A percentile compares a stretch with the other conserved stretches of the same genome.
phyloP scores from a whole-genome alignment of 1,140 invertebrate species.

The Drosophila oshimai region DNA sequence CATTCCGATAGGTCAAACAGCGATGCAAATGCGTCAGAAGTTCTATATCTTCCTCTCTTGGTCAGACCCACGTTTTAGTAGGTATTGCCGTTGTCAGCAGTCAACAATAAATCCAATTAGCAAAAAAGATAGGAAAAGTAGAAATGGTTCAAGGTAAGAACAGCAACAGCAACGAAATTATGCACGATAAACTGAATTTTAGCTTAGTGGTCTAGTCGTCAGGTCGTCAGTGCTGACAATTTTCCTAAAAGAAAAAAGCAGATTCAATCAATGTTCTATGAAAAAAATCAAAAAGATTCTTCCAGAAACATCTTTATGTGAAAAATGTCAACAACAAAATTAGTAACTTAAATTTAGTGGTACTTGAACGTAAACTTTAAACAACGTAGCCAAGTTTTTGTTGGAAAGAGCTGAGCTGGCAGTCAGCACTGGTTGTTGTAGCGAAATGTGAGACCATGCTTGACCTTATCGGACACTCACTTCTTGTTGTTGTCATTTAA shows the following conservation, averaged over 20 bases:
- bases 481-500: slow-evolving; percentile 40
- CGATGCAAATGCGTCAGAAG: slow-evolving; percentile 34
- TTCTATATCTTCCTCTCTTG: neutral
- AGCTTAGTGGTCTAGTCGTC: slow-evolving; percentile 3
- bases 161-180: slow-evolving; percentile 45
- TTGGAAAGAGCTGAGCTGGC: neutral
- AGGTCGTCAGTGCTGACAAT: neutral
- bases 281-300: no score
- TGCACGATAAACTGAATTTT: slow-evolving; percentile 58
- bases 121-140: slow-evolving; percentile 26
- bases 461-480: slow-evolving; percentile 53
- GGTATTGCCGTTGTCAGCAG: slow-evolving; percentile 58
- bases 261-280: no score
- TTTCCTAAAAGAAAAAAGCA: no score
- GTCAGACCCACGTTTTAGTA: neutral
- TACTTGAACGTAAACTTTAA: neutral
- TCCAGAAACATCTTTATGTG: no score
- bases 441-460: slow-evolving; percentile 28
- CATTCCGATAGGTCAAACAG: slow-evolving; percentile 38
- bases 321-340: no score
- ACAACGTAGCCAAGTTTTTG: neutral
- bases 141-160: slow-evolving; percentile 68
- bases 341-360: no score
- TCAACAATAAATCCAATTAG: slow-evolving; percentile 80
- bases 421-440: slow-evolving; percentile 6